Base-by-base conservation (phyloP, 2,888 invertebrate genomes). In the Xanthia togata region DNA sequence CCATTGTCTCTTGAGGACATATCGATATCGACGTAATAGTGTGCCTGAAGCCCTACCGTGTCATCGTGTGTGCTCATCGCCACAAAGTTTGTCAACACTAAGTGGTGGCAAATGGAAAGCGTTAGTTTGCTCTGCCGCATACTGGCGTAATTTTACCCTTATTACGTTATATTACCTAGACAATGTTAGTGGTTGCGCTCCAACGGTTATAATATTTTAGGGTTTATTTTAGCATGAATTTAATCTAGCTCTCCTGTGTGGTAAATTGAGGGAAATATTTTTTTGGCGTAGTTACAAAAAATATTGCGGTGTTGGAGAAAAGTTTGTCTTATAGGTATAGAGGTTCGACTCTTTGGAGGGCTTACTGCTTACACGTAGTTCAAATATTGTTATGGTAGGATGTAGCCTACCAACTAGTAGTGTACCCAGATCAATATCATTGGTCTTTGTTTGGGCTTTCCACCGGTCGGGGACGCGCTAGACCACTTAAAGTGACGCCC, bases 1-100 rank as follows among this genome's bases (percentile, higher is more conserved):
- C n/a, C 31, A 73, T 82, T 85, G 69, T 85, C 82, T 75, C 70
- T 59, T 62, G 64, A 71, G 74, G 65, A 76, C 47, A 63, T 81
- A 74, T 73, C 64, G 73, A 74, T 83, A 59, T 57, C 68, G 47
- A 59, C 31, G n/a, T 71, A 73, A 68, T 70, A 65, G 83, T 70
- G 64, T 76, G 64, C 41, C 31, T 59, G 70, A 41, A 72, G 65
- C 73, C n/a, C 69, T 83, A 70, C 79, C 86, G 70, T 82, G 62
- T 76, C 79, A 70, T 83, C 86, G 70, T 82, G 55, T 82, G 78
- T 65, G 72, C 70, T 83, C 73, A 79, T 83, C 70, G 62, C 63
- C 72, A 78, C 86, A 76, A 84, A 84, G 86, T 84, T 84, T 83
- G 86, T 78, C 50, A 75, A 73, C 84, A 73, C 78, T 86, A 84